Evolutionary conservation across 37 sponge, comb jelly and placozoan genomes (phyloP).

Genomic region (Mnemiopsis leidyi): DNA sequence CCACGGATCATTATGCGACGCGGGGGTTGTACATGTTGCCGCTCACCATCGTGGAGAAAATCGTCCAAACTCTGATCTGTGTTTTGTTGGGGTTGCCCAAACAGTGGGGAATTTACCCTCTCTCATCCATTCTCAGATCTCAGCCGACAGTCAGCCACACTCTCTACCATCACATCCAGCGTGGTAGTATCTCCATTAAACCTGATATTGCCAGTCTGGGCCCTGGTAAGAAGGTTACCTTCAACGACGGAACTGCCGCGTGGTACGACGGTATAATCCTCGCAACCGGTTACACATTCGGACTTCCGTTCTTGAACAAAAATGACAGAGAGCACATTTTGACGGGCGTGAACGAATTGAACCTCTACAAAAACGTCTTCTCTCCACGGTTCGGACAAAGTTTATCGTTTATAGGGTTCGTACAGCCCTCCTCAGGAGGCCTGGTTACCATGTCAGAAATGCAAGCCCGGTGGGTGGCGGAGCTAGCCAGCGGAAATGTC

Average conservation of each 20-base stretch:
- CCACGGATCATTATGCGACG: conserved; percentile 36
- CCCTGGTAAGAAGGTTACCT: conserved; percentile 54
- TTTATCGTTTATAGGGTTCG: conserved; percentile 82
- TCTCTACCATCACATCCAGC: conserved; percentile 59
- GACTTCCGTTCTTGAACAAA: conserved; percentile 73
- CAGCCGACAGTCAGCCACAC: conserved; percentile 61
- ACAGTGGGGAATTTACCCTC: conserved; percentile 63
- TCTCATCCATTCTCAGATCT: background rate
- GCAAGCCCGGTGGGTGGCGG: conserved; percentile 83
- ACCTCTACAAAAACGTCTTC: conserved; percentile 83
- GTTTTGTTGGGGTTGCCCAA: conserved; percentile 21
- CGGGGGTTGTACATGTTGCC: conserved; percentile 24
- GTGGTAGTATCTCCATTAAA: background rate
- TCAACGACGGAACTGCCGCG: conserved; percentile 13
- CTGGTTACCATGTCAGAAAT: conserved; percentile 75
- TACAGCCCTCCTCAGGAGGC: conserved; percentile 81
- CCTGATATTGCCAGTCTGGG: conserved; percentile 52
- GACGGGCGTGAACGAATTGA: conserved; percentile 58
- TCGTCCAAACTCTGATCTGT: conserved; percentile 41
- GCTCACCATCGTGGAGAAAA: background rate
- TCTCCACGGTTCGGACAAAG: conserved; percentile 73
- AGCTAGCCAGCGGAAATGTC: conserved; percentile 71
- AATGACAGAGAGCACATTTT: conserved; percentile 65
- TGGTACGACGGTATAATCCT: conserved; percentile 42
- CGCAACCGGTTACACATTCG: conserved; percentile 26